Conservation (phyloP, 2,888 invertebrate species). For the Bombylius major region DNA sequence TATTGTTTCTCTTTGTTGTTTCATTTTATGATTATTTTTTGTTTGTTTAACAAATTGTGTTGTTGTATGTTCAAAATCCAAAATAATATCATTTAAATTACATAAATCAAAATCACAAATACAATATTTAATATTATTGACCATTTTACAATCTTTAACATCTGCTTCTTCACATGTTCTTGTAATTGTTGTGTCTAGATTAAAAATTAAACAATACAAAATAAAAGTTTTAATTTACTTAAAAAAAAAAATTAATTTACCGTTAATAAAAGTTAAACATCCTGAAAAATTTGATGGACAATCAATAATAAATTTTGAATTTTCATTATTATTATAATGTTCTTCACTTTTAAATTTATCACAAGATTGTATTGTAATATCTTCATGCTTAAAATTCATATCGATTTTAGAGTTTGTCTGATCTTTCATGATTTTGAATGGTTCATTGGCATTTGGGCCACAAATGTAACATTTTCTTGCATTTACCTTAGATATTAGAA, state of each 20-base stretch:
- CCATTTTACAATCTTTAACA: slow-evolving; percentile 16
- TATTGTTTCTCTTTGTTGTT: neutral
- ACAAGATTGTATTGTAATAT: neutral
- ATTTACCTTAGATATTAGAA: neutral
- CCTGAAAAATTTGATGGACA: slow-evolving; percentile 13
- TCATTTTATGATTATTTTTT: neutral
- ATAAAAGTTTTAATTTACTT: neutral
- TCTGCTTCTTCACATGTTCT: slow-evolving; percentile 13
- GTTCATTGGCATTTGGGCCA: slow-evolving; percentile 11
- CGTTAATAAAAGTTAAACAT: slow-evolving; percentile 14
- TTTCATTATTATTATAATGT: neutral
- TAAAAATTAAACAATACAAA: neutral
- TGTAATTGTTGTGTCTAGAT: slow-evolving; percentile 10
- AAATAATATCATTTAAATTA: slow-evolving; percentile 2
- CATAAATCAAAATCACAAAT: slow-evolving; percentile 15
- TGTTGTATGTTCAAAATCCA: neutral
- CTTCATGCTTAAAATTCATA: neutral
- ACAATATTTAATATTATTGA: slow-evolving; percentile 15
- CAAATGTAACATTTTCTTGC: slow-evolving; percentile 14
- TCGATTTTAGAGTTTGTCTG: neutral
- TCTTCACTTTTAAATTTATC: neutral
- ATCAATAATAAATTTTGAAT: slow-evolving; percentile 10
- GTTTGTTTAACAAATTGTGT: neutral
- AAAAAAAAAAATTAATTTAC: slow-evolving; percentile 4
- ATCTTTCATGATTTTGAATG: neutral